These are phyloP conservation scores for Heterodera filipjevi DNA, from an alignment of 2,888 invertebrate species.

Conservation along the genomic window DNA sequence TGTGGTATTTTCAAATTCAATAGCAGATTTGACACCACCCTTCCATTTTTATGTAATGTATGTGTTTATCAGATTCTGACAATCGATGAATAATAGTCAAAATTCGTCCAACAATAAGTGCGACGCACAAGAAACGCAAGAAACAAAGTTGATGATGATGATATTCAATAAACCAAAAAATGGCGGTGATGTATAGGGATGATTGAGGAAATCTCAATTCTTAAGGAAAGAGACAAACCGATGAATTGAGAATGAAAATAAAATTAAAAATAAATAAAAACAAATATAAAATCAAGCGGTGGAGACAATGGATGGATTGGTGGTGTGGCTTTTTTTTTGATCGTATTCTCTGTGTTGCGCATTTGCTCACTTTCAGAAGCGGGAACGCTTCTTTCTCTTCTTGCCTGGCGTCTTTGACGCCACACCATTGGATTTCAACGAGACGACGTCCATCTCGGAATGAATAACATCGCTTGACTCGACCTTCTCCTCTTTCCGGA, in stretches of 20 bases:
- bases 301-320: not conserved
- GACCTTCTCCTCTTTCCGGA: not conserved
- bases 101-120: not conserved
- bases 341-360: not conserved
- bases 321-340: not conserved
- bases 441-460: not conserved
- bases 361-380: not conserved
- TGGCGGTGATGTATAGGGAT: not conserved
- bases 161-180: not conserved
- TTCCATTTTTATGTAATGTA: not conserved
- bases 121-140: not conserved
- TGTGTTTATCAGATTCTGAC: constrained; percentile 14
- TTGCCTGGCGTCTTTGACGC: not conserved
- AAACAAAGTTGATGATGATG: not conserved
- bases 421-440: not conserved
- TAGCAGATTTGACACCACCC: too few relatives aligned
- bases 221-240: too few relatives aligned
- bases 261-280: too few relatives aligned
- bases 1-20: too few relatives aligned
- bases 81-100: not conserved
- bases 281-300: not conserved
- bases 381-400: not conserved
- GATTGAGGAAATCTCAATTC: too few relatives aligned
- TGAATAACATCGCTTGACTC: not conserved
- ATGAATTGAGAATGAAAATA: too few relatives aligned